Evolutionary conservation across 2,797 vertebrate species (phyloP), one percentile per base, ranked within the genome.

Genomic region (Brachyrhaphis roseni): DNA sequence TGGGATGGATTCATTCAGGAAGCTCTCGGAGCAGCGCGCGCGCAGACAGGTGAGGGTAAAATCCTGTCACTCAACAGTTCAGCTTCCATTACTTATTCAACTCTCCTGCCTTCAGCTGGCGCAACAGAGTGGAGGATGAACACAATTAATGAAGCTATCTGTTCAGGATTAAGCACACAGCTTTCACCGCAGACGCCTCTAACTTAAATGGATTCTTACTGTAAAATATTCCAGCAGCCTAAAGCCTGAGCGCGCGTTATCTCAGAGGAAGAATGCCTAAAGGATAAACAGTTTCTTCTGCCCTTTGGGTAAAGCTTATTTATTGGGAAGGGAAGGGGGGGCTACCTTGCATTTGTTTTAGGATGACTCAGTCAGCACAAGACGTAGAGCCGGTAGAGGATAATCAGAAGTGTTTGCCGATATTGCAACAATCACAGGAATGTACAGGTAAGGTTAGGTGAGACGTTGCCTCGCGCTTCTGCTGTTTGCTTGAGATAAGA

Each of bases 401-500:
- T 76, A 78, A 78, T 83, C 80, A 47, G 71, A 81, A 87, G 79
- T 79, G 89, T 84, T 89, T 88, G 47, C 80, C 45, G 34, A 84
- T 85, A 83, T 74, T 85, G 88, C 82, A 87, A 81, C 87, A 91
- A 89, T 92, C 90, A 88, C 81, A 91, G 85, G 81, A 75, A 90
- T 59, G 84, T 80, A 80, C 84, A 88, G 83, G 87, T 80, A 84
- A 86, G 84, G 86, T 80, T 87, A 86, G 89, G 84, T 88, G 88
- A 90, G 92, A 90, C 87, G 91, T 84, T 82, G 83, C 80, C 85
- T 82, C 72, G 83, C 86, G 91, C 87, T 89, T 83, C 49, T 55
- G 70, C 90, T 94, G 93, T 75, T 89, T 77, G 71, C 53, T 86
- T 16, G 89, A 93, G 94, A 95, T 95, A 94, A 95, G 90, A 94